Base-by-base conservation (phyloP, 2,888 invertebrate genomes). In the Stomorhina lunata region DNA sequence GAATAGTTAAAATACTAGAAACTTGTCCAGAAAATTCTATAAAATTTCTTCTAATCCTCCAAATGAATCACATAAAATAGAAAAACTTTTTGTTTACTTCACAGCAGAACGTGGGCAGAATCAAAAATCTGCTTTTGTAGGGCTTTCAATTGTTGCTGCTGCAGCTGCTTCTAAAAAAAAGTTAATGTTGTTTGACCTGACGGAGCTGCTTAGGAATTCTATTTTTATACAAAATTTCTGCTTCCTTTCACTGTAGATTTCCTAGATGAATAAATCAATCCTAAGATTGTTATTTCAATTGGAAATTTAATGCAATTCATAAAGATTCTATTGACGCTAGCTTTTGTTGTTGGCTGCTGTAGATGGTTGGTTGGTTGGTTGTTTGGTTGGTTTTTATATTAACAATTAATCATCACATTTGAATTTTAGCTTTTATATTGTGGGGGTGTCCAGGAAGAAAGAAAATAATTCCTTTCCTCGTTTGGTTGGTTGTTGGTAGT, bases 121-220 rank as follows among this genome's bases (percentile, higher is more conserved):
- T n/a, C n/a, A n/a, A 66, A 63, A 77, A 43, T 59, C 50, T 66
- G 75, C 75, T 45, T 59, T 69, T 17, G 37, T 43, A 17, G 32
- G 48, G 32, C 25, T 48, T 68, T 59, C 34, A 43, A 71, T 76
- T 82, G 73, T 61, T 76, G 83, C 63, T 75, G 37, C 73, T 80
- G 73, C 65, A 50, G 61, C 40, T 57, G n/a, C n/a, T n/a, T n/a
- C n/a, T n/a, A n/a, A n/a, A n/a, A n/a, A n/a, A n/a, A n/a, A n/a
- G n/a, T n/a, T n/a, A n/a, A n/a, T n/a, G n/a, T n/a, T n/a, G n/a
- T n/a, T n/a, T n/a, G n/a, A n/a, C n/a, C n/a, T n/a, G 63, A 83
- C 75, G 63, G 78, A 82, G 85, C 84, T 86, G 87, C 85, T 84
- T 85, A 87, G 85, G 85, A 86, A 83, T 86, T 81, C 76, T 81